Conservation (phyloP, 2,113 vertebrate species). For the Glaucomys volans region DNA sequence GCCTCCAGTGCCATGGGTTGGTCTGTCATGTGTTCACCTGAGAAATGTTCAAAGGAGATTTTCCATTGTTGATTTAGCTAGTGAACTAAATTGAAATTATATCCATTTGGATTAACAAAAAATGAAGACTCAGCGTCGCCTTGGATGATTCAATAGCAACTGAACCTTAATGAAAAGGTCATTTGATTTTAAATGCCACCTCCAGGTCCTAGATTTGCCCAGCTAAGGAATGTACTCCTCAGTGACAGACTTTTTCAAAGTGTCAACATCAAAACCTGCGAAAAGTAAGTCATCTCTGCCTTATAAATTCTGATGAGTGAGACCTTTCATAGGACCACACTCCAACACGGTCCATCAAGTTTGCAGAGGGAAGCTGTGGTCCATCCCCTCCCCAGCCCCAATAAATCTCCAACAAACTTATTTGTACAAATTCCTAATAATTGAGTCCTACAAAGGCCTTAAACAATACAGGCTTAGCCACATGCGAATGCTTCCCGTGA, state of each 20-base stretch:
- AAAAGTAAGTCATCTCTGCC: conserved; percentile 41
- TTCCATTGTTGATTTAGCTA: conserved; percentile 69
- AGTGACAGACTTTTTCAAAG: conserved; percentile 50
- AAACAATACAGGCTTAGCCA: background rate
- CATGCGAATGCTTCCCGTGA: conserved; percentile 40
- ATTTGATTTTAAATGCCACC: conserved; percentile 70
- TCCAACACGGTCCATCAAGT: conserved; percentile 3
- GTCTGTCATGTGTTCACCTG: conserved; percentile 37
- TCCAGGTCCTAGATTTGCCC: conserved; percentile 38
- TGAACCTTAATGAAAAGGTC: background rate
- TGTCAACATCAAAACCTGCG: conserved; percentile 66
- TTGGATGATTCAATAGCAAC: conserved; percentile 74
- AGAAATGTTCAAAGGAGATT: conserved; percentile 74
- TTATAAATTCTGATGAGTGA: background rate
- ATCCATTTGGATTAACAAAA: conserved; percentile 80
- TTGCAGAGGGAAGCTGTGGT: background rate
- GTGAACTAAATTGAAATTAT: conserved; percentile 80
- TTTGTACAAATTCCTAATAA: conserved; percentile 58
- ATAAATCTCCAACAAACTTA: background rate
- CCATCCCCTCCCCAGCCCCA: background rate
- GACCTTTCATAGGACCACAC: conserved; percentile 57
- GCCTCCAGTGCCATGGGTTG: background rate
- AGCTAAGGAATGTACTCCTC: conserved; percentile 49
- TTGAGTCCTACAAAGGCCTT: conserved; percentile 51
- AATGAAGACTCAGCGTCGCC: conserved; percentile 67